Percentiles rank a stretch among this genome's conserved stretches.
Conservation (phyloP, 1,140 invertebrate genomes). For the Popillia japonica region DNA sequence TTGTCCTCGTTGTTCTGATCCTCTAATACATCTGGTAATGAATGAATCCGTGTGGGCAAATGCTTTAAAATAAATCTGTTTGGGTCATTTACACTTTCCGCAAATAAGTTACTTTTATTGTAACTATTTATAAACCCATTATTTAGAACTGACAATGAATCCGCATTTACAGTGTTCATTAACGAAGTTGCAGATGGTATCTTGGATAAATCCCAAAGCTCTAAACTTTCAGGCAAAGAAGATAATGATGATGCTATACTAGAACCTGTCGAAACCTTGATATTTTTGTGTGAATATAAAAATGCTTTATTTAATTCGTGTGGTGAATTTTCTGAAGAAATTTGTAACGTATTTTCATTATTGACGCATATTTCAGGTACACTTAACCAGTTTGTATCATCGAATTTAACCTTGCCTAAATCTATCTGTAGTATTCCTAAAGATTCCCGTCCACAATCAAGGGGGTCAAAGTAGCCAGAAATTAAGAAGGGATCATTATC, state of each 20-base stretch:
- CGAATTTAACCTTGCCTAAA: conserved; percentile 37
- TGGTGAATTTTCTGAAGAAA: background rate
- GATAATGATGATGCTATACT: background rate
- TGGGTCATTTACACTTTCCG: background rate
- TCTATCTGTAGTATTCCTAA: conserved; percentile 44
- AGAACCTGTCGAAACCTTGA: background rate
- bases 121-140: background rate
- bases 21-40: background rate
- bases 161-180: background rate
- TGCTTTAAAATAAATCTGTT: background rate
- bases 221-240: conserved; percentile 26
- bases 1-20: background rate
- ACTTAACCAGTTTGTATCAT: conserved; percentile 35
- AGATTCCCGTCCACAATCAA: conserved; percentile 41
- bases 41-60: background rate
- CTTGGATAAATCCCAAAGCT: conserved; percentile 9
- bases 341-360: background rate
- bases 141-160: background rate
- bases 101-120: background rate
- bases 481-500: background rate
- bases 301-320: background rate
- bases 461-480: background rate
- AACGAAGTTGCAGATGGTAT: background rate
- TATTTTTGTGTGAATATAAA: conserved; percentile 22
- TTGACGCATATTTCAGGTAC: conserved; percentile 31